Conservation (phyloP, 2,888 invertebrate species). For the Andrena bicolor region DNA sequence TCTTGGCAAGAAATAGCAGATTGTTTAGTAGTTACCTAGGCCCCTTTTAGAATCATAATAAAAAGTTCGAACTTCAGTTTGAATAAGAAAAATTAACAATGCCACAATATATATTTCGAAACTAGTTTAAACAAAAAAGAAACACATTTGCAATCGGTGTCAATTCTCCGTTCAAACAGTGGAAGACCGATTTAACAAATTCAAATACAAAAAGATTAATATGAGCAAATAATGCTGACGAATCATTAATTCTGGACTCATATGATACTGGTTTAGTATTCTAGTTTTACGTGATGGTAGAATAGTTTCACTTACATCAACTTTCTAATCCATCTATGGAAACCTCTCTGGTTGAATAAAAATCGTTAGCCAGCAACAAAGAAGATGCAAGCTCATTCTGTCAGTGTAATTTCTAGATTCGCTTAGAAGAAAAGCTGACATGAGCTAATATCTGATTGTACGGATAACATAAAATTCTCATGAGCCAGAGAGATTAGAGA, state of each 20-base stretch:
- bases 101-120: not conserved
- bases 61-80: not conserved
- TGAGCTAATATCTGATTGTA: constrained; percentile 11
- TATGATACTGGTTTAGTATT: not conserved
- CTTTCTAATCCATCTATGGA: constrained; percentile 9
- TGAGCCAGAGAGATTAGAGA: constrained; percentile 52
- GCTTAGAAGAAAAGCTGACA: not conserved
- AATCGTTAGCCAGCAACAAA: constrained; percentile 8
- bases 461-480: constrained; percentile 45
- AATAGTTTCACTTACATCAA: not conserved
- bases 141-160: not conserved
- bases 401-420: constrained; percentile 4
- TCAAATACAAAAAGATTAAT: not conserved
- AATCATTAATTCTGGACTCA: not conserved
- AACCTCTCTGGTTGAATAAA: constrained; percentile 13
- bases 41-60: not conserved
- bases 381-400: constrained; percentile 2
- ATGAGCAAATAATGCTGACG: not conserved
- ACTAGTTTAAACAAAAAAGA: not conserved
- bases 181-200: not conserved
- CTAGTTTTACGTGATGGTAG: not conserved
- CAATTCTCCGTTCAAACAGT: not conserved
- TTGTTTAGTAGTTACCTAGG: not conserved
- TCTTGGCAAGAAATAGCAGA: not conserved
- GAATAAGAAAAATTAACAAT: not conserved